Evolutionary conservation across 1,140 invertebrate species (phyloP), one percentile per base, ranked within the genome.

Genomic region (Tribolium castaneum): DNA sequence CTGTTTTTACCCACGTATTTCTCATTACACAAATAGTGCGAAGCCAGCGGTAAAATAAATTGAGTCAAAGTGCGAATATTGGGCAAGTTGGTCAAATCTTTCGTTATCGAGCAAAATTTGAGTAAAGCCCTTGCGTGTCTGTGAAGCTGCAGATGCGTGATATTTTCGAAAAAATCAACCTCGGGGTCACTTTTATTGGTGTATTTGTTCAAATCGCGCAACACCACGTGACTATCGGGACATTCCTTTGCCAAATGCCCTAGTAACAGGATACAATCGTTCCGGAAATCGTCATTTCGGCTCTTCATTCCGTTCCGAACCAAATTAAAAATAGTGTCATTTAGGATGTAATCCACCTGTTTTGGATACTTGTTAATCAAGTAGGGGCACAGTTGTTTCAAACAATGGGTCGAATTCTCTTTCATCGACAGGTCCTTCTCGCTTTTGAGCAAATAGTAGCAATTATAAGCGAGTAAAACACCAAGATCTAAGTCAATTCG

Each of bases 91-190:
- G 84, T 85, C 30, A 91, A 83, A 34, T 90, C 90, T 81, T 90
- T 91, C 0, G 90, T 87, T 50, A 91, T 81, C 45, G 89, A 87
- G 74, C 89, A 91, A 80, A 94, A 93, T 83, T 91, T 94, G 5
- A 92, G 85, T 14, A 98, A 84, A 0, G 96, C 96, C 82, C 94
- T 90, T 0, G 93, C 92, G 84, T 94, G 92, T 81, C 96, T 90
- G 83, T 97, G 95, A 10, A 93, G 87, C 88, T 98, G 94, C 39
- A 95, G 87, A 88, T 99, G 97, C 35, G 92, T 90, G 80, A 97
- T 93, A 84, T 98, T 99, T 81, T 97, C 95, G 84, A 98, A 99
- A 88, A 99, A 98, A 87, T 99, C 97, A 0, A 95, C 92, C 86
- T 99, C 97, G 0, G 89, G 86, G 85, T 99, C 96, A 35, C 88